phyloP scores from a whole-genome alignment of 2,888 invertebrate species.

The Torymus tubicola region DNA sequence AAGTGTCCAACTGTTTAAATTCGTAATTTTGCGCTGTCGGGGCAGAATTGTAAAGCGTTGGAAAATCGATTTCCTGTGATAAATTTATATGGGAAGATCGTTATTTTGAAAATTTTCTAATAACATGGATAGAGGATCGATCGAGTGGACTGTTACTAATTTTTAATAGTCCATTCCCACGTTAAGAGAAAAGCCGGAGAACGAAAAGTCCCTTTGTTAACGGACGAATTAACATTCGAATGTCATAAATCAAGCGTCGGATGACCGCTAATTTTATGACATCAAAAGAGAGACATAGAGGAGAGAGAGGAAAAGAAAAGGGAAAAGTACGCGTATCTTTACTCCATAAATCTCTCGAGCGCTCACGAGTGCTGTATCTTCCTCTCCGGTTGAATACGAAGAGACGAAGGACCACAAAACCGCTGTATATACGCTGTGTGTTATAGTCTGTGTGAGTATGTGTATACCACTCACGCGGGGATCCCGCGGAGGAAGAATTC shows the following conservation, averaged over 20 bases:
- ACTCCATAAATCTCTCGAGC: constrained; percentile 50
- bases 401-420: constrained; percentile 52
- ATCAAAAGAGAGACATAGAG: constrained; percentile 32
- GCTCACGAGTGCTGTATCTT: constrained; percentile 46
- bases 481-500: constrained; percentile 48
- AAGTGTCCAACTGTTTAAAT: no score
- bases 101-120: no score
- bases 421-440: constrained; percentile 24
- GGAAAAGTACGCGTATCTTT: constrained; percentile 49
- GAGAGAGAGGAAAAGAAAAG: constrained; percentile 26
- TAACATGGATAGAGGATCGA: no score
- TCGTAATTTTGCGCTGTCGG: no score
- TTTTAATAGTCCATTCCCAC: constrained; percentile 29
- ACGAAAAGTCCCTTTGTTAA: constrained; percentile 31
- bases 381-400: constrained; percentile 37
- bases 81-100: no score
- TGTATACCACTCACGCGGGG: constrained; percentile 47
- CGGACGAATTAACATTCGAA: constrained; percentile 37
- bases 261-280: constrained; percentile 57
- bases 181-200: constrained; percentile 1
- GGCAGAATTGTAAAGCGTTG: no score
- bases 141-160: neutral
- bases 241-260: constrained; percentile 48
- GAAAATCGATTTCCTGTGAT: no score
- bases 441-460: no score